Evolutionary conservation across 2,797 vertebrate species (phyloP), one percentile per base, ranked within the genome.

Genomic region (Neostethus bicornis): DNA sequence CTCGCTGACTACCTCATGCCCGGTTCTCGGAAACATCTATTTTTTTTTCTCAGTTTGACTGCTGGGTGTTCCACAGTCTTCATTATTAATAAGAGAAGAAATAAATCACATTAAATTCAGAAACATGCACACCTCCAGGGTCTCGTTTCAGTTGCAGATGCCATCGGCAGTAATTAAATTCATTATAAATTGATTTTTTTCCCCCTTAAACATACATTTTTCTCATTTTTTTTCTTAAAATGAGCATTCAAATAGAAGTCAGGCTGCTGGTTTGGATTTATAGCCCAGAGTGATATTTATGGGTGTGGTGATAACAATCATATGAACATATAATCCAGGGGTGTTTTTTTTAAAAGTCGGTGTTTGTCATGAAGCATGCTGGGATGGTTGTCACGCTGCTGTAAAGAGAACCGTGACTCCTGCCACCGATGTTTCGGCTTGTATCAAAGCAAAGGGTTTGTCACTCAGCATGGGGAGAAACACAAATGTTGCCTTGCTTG

Each of bases 31-130:
- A n/a, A n/a, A n/a, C n/a, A n/a, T n/a, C n/a, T n/a, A n/a, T n/a
- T n/a, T n/a, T n/a, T n/a, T n/a, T n/a, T n/a, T n/a, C n/a, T n/a
- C n/a, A n/a, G n/a, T n/a, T n/a, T n/a, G n/a, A n/a, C n/a, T n/a
- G 2, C 52, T 3, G 46, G 25, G 3, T 24, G 39, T 65, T 63
- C 57, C 17, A 44, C 46, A 16, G 35, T 17, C 49, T 35, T 46
- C 5, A 38, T 37, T 25, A 38, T 44, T 68, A 47, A 63, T 54
- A 43, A 50, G 8, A 42, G 51, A 65, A 49, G 29, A 21, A 28
- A 25, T 65, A 68, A 62, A 73, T 64, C 62, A 37, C 29, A 51
- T 71, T 55, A 69, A 63, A 68, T 49, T 55, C 70, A 56, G 29
- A 14, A 43, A 32, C 16, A 16, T 43, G 13, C 49, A 7, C 7